Evolutionary conservation across 2,888 invertebrate species (phyloP).

Genomic region (Caenorhabditis sinica): DNA sequence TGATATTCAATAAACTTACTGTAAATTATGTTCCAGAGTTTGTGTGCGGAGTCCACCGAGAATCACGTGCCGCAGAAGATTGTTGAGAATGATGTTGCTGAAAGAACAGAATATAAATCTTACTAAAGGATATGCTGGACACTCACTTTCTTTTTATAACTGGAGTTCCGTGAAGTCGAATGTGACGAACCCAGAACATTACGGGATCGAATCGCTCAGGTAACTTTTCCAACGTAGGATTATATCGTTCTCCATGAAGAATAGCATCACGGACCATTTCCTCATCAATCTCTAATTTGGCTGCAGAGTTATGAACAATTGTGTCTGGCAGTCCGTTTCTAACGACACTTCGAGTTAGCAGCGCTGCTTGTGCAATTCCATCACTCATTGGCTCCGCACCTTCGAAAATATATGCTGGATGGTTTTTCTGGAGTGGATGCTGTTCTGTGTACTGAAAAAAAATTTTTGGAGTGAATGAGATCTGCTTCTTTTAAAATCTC

Average conservation of each 20-base stretch:
- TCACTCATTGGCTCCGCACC: slow-evolving; percentile 79
- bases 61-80: slow-evolving; percentile 76
- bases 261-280: slow-evolving; percentile 78
- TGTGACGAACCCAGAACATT: slow-evolving; percentile 81
- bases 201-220: slow-evolving; percentile 80
- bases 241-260: slow-evolving; percentile 80
- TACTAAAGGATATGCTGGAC: not conserved
- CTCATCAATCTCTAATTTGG: slow-evolving; percentile 69
- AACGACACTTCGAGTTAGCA: slow-evolving; percentile 75
- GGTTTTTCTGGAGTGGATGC: slow-evolving; percentile 78
- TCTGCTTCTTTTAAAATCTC: not conserved
- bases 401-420: slow-evolving; percentile 77
- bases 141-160: slow-evolving; percentile 79
- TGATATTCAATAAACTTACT: slow-evolving; percentile 51
- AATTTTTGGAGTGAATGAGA: not conserved
- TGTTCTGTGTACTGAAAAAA: slow-evolving; percentile 50
- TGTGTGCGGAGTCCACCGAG: slow-evolving; percentile 72
- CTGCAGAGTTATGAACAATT: slow-evolving; percentile 65
- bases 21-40: slow-evolving; percentile 60
- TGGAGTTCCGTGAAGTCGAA: slow-evolving; percentile 79
- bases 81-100: slow-evolving; percentile 81
- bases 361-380: slow-evolving; percentile 80
- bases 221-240: slow-evolving; percentile 80
- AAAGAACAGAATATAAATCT: slow-evolving; percentile 39
- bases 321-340: slow-evolving; percentile 74